phyloP scores from a whole-genome alignment of 2,888 invertebrate species.

The Diploptera punctata region DNA sequence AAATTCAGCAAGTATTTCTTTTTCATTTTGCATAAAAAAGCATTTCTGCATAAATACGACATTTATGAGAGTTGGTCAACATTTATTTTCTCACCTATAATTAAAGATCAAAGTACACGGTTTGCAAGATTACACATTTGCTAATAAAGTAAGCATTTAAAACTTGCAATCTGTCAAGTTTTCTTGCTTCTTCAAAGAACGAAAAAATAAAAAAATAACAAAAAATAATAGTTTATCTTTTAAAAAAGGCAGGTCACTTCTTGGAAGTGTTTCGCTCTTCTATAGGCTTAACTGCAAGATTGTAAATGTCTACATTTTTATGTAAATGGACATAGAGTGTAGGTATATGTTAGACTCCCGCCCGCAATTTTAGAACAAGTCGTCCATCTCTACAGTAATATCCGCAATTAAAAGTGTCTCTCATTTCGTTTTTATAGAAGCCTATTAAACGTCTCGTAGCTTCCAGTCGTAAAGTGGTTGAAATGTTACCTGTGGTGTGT shows the following conservation, averaged over 20 bases:
- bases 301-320: constrained; percentile 14
- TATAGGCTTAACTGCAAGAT: not conserved
- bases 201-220: no score
- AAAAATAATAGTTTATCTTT: not conserved
- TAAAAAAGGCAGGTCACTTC: not conserved
- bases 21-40: no score
- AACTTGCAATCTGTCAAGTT: not conserved
- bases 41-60: not conserved
- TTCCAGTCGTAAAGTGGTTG: constrained; percentile 18
- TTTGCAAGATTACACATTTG: not conserved
- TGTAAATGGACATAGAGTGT: not conserved
- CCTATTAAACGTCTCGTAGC: constrained; percentile 22
- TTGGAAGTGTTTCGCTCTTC: no score
- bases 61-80: not conserved
- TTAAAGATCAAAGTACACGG: not conserved
- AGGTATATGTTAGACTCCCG: no score
- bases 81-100: not conserved
- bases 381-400: constrained; percentile 1
- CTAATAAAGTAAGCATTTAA: not conserved
- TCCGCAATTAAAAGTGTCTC: not conserved
- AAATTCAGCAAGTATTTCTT: no score
- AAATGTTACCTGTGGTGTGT: constrained; percentile 23
- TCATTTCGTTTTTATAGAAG: not conserved
- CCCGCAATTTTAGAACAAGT: not conserved
- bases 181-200: not conserved